Percentiles rank a stretch among this genome's conserved stretches.
phyloP scores from a whole-genome alignment of 1,140 invertebrate species.

The Temnothorax longispinosus region DNA sequence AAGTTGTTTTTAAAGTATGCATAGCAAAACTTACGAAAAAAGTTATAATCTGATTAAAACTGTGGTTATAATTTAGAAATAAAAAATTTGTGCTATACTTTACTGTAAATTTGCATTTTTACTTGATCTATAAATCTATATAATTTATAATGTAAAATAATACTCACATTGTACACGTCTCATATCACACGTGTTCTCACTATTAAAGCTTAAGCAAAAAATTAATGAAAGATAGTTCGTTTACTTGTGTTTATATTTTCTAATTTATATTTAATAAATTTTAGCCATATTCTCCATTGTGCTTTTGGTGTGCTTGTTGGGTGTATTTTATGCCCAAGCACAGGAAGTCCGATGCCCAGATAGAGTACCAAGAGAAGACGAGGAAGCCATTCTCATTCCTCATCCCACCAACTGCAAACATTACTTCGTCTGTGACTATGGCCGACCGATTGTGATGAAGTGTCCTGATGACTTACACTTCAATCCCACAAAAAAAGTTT shows the following conservation, averaged over 20 bases:
- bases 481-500: conserved; percentile 85
- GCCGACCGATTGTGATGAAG: conserved; percentile 81
- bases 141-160: background rate
- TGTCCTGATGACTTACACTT: conserved; percentile 87
- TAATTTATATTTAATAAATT: conserved; percentile 7
- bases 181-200: background rate
- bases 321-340: conserved; percentile 12
- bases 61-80: background rate
- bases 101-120: background rate
- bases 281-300: conserved; percentile 31
- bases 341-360: conserved; percentile 65
- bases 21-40: background rate
- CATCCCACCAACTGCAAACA: conserved; percentile 86
- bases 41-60: background rate
- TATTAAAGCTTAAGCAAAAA: background rate
- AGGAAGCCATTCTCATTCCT: conserved; percentile 81
- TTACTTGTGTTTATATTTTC: background rate
- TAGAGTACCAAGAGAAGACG: conserved; percentile 10
- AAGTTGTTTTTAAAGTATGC: background rate
- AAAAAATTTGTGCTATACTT: background rate
- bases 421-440: conserved; percentile 87
- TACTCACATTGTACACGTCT: background rate
- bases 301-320: conserved; percentile 13
- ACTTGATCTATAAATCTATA: background rate
- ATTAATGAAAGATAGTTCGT: background rate